Evolutionary conservation across 2,888 invertebrate species (phyloP).

Genomic region (Agrochola litura): DNA sequence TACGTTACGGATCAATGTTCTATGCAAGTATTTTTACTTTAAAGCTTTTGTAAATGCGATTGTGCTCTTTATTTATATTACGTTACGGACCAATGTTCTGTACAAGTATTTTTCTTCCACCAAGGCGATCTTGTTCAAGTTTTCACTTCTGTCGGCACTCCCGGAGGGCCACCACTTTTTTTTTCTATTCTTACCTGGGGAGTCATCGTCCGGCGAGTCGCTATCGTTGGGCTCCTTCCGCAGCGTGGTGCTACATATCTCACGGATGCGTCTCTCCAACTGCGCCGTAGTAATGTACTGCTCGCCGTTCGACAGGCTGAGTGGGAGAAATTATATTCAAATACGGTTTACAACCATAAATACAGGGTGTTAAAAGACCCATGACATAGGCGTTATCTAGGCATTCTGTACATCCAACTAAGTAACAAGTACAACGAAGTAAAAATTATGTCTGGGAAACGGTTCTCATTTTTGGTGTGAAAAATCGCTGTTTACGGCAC

Average conservation of each 20-base stretch:
- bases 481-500: background rate
- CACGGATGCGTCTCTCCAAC: constrained; percentile 93
- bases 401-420: background rate
- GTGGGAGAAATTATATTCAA: background rate
- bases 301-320: constrained; percentile 95
- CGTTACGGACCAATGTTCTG: too few species aligned
- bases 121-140: too few species aligned
- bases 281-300: constrained; percentile 97
- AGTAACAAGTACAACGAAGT: background rate
- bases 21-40: too few species aligned
- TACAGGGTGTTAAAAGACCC: background rate
- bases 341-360: background rate
- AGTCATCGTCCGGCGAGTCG: constrained; percentile 82
- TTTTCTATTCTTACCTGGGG: constrained; percentile 72
- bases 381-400: background rate
- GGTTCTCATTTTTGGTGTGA: background rate
- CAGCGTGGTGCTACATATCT: constrained; percentile 89
- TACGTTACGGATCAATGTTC: too few species aligned
- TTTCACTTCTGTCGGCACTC: too few species aligned
- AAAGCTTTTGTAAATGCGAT: too few species aligned
- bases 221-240: constrained; percentile 80
- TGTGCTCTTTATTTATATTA: too few species aligned
- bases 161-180: too few species aligned
- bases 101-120: too few species aligned
- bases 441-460: background rate